Evolutionary conservation across 2,888 invertebrate species (phyloP), one percentile per base, ranked within the genome.

Genomic region (Habrosyne pyritoides): DNA sequence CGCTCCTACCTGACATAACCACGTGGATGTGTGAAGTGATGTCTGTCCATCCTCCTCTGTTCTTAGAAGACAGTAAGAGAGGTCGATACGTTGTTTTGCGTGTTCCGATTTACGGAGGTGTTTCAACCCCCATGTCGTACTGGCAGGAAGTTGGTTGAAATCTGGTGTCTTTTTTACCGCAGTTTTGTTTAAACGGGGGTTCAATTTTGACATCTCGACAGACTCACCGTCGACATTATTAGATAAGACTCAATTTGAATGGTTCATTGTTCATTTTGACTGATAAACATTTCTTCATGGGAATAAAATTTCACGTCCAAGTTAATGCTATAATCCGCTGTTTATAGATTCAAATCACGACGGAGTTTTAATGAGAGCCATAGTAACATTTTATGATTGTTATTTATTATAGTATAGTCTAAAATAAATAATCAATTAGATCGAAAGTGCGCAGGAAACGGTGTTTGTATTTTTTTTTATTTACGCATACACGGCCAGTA

Each of bases 71-170:
- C 60, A 53, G 79, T 85, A 59, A 60, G 84, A 79, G 87, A 86
- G 61, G 70, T 47, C 30, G 64, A 30, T 14, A 36, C 60, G 67
- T 56, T 69, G 79, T 82, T 86, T 87, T 82, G 85, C 82, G 85
- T 79, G 79, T 71, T 79, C 71, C 67, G 42, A 55, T 61, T 55
- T 36, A 55, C 63, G 63, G 64, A 76, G 64, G 69, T 74, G 75
- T 69, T 76, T 69, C 75, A 75, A 83, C 70, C 84, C 36, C 83
- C 83, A 81, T 79, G 79, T 75, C 74, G 72, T 71, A 63, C 64
- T 69, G 84, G 80, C 91, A 92, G 92, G 92, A 91, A 90, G 91
- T 91, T 76, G 66, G 79, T 86, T 75, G 81, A 87, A 89, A 91
- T 91, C 92, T 92, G 91, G 87, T 87, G 79, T 85, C 77, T 87